phyloP scores from a whole-genome alignment of 2,113 vertebrate genomes.

The Oreochromis niloticus region DNA sequence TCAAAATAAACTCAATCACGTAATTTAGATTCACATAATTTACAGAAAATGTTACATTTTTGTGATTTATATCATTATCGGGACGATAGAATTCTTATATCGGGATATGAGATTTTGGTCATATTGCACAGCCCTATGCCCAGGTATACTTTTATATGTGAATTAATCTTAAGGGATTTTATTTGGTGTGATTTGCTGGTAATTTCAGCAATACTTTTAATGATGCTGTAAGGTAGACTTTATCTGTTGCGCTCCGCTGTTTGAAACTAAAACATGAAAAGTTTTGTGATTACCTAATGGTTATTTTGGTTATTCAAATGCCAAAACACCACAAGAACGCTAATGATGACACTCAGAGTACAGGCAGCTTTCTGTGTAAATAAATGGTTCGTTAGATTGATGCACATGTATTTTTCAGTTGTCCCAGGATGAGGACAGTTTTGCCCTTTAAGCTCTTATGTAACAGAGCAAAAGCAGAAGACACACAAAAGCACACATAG shows the following conservation, averaged over 20 bases:
- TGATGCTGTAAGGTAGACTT: neutral
- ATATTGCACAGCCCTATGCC: constrained; percentile 45
- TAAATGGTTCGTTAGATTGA: neutral
- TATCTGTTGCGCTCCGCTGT: neutral
- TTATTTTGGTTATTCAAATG: neutral
- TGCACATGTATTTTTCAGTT: neutral
- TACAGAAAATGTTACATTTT: too few relatives aligned
- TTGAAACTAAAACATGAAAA: neutral
- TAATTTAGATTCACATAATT: too few relatives aligned
- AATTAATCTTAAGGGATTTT: neutral
- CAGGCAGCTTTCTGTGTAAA: neutral
- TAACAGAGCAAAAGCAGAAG: neutral
- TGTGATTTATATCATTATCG: too few relatives aligned
- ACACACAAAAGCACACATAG: neutral
- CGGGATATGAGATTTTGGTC: too few relatives aligned
- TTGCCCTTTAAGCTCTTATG: neutral
- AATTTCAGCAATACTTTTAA: neutral
- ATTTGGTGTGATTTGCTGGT: neutral
- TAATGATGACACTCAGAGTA: neutral
- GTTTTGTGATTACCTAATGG: neutral
- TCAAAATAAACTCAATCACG: too few relatives aligned
- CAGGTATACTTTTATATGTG: constrained; percentile 71
- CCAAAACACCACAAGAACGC: neutral
- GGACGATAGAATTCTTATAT: too few relatives aligned
- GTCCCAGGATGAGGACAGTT: neutral